phyloP scores from a whole-genome alignment of 2,888 invertebrate species.

The Charanyca ferruginea region DNA sequence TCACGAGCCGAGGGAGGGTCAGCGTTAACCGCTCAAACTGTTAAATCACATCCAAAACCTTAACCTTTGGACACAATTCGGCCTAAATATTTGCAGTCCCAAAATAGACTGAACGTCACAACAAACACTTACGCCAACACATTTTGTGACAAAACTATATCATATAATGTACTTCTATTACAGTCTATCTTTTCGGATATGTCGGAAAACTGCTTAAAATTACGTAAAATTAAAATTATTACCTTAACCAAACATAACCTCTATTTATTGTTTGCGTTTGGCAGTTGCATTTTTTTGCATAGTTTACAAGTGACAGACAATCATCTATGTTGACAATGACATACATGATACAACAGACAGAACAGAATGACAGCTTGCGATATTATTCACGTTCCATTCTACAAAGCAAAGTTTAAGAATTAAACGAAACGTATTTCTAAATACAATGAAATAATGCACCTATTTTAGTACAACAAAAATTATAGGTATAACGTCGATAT shows the following conservation, averaged over 20 bases:
- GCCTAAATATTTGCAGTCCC: slow-evolving; percentile 81
- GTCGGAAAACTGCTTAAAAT: slow-evolving; percentile 60
- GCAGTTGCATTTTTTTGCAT: slow-evolving; percentile 60
- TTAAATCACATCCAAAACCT: slow-evolving; percentile 84
- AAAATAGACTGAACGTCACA: slow-evolving; percentile 85
- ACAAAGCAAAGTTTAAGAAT: not conserved
- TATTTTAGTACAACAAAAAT: too few species aligned
- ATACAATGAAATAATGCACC: too few species aligned
- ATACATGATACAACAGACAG: too few species aligned
- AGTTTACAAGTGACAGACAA: slow-evolving; percentile 54
- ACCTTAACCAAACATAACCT: slow-evolving; percentile 82
- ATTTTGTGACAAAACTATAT: slow-evolving; percentile 60
- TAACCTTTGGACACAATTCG: slow-evolving; percentile 88
- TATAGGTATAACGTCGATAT: too few species aligned
- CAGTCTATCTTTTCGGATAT: slow-evolving; percentile 52
- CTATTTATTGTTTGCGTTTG: slow-evolving; percentile 72
- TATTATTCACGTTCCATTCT: slow-evolving; percentile 43
- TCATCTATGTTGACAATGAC: too few species aligned
- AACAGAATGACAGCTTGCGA: slow-evolving; percentile 61
- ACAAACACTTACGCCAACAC: slow-evolving; percentile 61
- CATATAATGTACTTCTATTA: slow-evolving; percentile 46
- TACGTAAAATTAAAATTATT: slow-evolving; percentile 69
- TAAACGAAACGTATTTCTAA: not conserved
- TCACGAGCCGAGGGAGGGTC: slow-evolving; percentile 73
- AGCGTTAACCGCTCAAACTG: slow-evolving; percentile 75